Evolutionary conservation across 1,140 invertebrate species (phyloP), one percentile per base, ranked within the genome.

Genomic region (Neuroterus valhalla): DNA sequence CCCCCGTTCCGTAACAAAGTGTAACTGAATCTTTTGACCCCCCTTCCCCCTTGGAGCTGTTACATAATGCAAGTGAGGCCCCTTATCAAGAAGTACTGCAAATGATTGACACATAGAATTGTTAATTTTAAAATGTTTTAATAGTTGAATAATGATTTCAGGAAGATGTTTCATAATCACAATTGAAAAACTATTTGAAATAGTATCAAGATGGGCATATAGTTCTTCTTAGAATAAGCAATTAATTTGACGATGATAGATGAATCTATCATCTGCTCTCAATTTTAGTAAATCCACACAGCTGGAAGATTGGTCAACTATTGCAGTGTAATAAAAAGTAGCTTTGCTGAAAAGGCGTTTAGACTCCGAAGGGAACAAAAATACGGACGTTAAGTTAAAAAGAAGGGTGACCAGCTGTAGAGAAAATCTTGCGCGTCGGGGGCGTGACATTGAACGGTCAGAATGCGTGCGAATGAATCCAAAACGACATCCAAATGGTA

Each of bases 401-500:
- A 45, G 45, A 68, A 70, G 66, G 12, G 62, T 44, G 78, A 77
- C 74, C 77, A 80, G 80, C 76, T 77, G 76, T 62, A 75, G n/a
- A 81, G 75, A 75, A 68, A 43, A 48, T 43, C 23, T 66, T 73
- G 17, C 69, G 42, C 55, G 70, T 78, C 66, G 76, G 71, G 72
- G 76, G 76, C 77, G 72, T 75, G 70, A 67, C 50, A 44, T 23
- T 15, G 45, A 62, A 45, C 11, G 69, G 45, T 66, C 43, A 71
- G 71, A 77, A 76, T 78, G 81, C 81, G 81, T 73, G 11, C 42
- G 74, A 31, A 62, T 62, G 55, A 62, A 62, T 62, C 72, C 72
- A 74, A 77, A 83, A 84, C 81, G 81, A 80, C 82, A 82, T 82
- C 78, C 78, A 76, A 81, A 74, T 79, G 75, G 66, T 44, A 76